Percentiles rank a stretch among this genome's conserved stretches.
These are phyloP conservation scores for Caerostris darwini DNA, from an alignment of 1,140 invertebrate species.

Conservation along the genomic window DNA sequence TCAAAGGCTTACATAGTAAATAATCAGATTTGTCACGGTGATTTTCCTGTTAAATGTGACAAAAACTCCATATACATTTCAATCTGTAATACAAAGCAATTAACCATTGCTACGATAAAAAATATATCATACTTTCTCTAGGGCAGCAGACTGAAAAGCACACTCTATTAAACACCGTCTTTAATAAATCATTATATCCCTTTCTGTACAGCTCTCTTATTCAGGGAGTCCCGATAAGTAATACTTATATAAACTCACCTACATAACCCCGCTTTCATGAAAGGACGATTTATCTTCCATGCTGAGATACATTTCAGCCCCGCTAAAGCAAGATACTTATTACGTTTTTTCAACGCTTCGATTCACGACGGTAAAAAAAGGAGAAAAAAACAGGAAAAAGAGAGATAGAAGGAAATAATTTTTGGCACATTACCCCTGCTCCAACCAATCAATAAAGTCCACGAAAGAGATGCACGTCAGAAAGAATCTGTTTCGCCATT, in stretches of 20 bases:
- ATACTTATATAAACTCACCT: conserved; percentile 6
- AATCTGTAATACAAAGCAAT: not conserved
- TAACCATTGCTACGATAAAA: not conserved
- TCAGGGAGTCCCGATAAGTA: not conserved
- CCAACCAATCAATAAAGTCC: too few species aligned
- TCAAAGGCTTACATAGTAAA: too few species aligned
- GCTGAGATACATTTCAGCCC: not conserved
- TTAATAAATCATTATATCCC: not conserved
- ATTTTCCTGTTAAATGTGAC: too few species aligned
- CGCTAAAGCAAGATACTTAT: not conserved
- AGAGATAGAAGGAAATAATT: not conserved
- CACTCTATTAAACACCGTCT: not conserved
- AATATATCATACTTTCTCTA: not conserved
- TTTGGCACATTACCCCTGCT: not conserved
- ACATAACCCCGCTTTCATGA: not conserved
- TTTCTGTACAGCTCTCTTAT: not conserved
- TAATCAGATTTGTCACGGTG: too few species aligned
- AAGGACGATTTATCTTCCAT: not conserved
- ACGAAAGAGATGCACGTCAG: too few species aligned
- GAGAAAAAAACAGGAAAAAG: not conserved
- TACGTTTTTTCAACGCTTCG: conserved; percentile 8
- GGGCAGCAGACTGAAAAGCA: not conserved
- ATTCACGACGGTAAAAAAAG: not conserved
- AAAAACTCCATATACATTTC: too few species aligned
- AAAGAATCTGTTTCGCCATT: not conserved